These are phyloP conservation scores for Himalopsyche tibetana DNA, from an alignment of 2,888 invertebrate species.

Conservation along the genomic window DNA sequence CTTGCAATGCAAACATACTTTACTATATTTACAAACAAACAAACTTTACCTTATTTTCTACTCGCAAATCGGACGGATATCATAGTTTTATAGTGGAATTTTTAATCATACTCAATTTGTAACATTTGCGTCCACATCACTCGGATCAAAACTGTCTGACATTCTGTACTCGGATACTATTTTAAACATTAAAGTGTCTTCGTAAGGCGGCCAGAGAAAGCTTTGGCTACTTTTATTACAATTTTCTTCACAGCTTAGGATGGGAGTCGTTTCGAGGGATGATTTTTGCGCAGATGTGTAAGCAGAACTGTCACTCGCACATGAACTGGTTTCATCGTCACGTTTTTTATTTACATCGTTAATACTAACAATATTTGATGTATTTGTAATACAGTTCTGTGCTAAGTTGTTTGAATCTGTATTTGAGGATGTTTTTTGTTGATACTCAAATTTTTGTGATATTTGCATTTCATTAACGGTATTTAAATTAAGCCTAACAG, in stretches of 20 bases:
- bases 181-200: slow-evolving; percentile 72
- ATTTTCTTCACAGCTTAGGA: neutral
- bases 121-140: slow-evolving; percentile 67
- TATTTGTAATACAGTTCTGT: no score
- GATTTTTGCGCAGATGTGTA: neutral
- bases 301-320: neutral
- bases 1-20: no score
- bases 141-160: slow-evolving; percentile 75
- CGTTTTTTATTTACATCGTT: neutral
- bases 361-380: neutral
- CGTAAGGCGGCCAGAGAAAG: slow-evolving; percentile 73
- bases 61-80: no score
- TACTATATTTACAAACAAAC: no score
- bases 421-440: no score
- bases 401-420: no score
- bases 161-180: slow-evolving; percentile 73
- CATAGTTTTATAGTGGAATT: no score
- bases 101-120: neutral
- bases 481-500: no score
- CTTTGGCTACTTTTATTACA: neutral
- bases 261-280: neutral
- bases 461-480: no score
- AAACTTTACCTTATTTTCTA: no score
- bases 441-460: no score
- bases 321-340: neutral